phyloP scores from a whole-genome alignment of 2,797 vertebrate genomes.

The Pogoniulus pusillus region DNA sequence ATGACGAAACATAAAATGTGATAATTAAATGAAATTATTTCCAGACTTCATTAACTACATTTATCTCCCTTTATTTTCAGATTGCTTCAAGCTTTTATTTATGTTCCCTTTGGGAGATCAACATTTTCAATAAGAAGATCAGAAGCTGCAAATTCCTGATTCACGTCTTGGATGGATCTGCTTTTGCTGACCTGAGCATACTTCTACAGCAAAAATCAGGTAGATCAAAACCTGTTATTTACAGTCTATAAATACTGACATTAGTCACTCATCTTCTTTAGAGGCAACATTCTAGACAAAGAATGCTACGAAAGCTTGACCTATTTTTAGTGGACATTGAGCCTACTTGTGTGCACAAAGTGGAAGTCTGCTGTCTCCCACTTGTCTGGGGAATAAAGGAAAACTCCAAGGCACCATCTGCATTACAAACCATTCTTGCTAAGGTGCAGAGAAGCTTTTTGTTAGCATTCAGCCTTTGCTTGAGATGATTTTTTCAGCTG shows the following conservation, averaged over 20 bases:
- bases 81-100: slow-evolving; percentile 38
- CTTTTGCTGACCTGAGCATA: background rate
- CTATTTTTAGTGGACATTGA: background rate
- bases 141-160: slow-evolving; percentile 17
- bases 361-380: background rate
- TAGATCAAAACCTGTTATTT: background rate
- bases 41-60: slow-evolving; percentile 27
- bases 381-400: background rate
- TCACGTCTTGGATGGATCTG: background rate
- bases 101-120: background rate
- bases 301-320: background rate
- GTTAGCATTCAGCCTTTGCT: background rate
- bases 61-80: slow-evolving; percentile 13
- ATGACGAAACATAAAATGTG: background rate
- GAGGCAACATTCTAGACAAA: background rate
- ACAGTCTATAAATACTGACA: background rate
- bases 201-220: background rate
- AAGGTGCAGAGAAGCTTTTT: background rate
- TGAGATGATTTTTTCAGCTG: background rate
- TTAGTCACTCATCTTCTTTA: background rate
- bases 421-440: background rate
- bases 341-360: fast-evolving
- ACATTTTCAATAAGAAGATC: slow-evolving; percentile 3
- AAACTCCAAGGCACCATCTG: background rate
- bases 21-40: slow-evolving; percentile 25